Evolutionary conservation across 1,140 invertebrate genomes (phyloP).

Genomic region (Anthonomus grandis): DNA sequence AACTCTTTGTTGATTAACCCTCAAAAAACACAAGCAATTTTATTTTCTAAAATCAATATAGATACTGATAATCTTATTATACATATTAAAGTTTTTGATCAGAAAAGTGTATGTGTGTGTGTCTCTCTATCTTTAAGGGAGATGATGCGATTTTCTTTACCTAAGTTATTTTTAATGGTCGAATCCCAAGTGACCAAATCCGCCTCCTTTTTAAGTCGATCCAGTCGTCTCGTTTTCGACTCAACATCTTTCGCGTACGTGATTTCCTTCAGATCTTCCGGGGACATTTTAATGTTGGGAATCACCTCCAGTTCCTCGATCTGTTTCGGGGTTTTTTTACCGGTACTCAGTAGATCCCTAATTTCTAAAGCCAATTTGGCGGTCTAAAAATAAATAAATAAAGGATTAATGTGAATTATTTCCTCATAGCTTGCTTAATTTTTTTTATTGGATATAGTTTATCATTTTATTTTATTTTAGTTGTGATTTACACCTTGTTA

Average conservation of each 20-base stretch:
- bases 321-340: slow-evolving; percentile 2
- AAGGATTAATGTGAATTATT: no score
- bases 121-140: slow-evolving; percentile 6
- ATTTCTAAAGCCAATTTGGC: slow-evolving; percentile 50
- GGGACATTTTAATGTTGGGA: slow-evolving; percentile 25
- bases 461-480: no score
- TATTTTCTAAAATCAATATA: no score
- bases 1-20: no score
- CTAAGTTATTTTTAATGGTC: slow-evolving; percentile 39
- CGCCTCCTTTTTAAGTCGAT: slow-evolving; percentile 36
- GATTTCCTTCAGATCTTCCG: slow-evolving; percentile 44
- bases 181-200: slow-evolving; percentile 38
- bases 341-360: slow-evolving; percentile 54
- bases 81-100: no score
- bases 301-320: slow-evolving; percentile 12
- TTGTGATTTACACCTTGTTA: no score
- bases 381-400: slow-evolving; percentile 4
- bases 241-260: slow-evolving; percentile 47
- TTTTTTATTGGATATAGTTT: no score
- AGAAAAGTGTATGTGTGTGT: slow-evolving; percentile 27
- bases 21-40: no score
- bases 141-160: slow-evolving; percentile 1
- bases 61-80: no score
- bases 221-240: slow-evolving; percentile 30
- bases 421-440: no score